These are phyloP conservation scores for Eupithecia abbreviata DNA, from an alignment of 2,888 invertebrate species.

Conservation along the genomic window DNA sequence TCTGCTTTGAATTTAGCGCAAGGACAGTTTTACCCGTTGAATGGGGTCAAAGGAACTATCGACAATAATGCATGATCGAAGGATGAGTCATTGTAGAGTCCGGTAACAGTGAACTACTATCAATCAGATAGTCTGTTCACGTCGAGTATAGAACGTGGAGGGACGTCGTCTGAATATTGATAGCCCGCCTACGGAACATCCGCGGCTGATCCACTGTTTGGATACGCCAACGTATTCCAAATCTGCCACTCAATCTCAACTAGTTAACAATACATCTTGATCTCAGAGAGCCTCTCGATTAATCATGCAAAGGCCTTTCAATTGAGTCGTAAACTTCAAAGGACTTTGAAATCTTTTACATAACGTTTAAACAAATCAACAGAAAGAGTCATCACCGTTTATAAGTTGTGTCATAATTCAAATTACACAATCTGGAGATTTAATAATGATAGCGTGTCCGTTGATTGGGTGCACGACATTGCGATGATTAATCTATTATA, in stretches of 20 bases:
- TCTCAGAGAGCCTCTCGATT: slow-evolving; percentile 41
- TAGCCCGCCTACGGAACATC: slow-evolving; percentile 68
- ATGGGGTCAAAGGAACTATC: slow-evolving; percentile 79
- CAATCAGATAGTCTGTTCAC: slow-evolving; percentile 71
- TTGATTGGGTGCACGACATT: slow-evolving; percentile 67
- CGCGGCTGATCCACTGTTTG: slow-evolving; percentile 55
- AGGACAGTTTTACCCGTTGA: slow-evolving; percentile 74
- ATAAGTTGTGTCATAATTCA: slow-evolving; percentile 49
- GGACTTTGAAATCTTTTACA: slow-evolving; percentile 1
- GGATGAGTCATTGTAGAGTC: slow-evolving; percentile 75
- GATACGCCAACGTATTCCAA: slow-evolving; percentile 59
- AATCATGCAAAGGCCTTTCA: slow-evolving; percentile 26
- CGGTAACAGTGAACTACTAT: slow-evolving; percentile 64
- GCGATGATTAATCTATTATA: slow-evolving; percentile 66
- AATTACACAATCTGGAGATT: slow-evolving; percentile 59
- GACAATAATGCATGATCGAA: slow-evolving; percentile 68
- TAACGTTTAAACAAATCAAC: slow-evolving; percentile 39
- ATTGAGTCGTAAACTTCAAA: slow-evolving; percentile 5
- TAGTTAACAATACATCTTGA: slow-evolving; percentile 49
- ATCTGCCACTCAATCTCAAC: slow-evolving; percentile 57
- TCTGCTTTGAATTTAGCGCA: slow-evolving; percentile 72
- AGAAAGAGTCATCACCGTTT: slow-evolving; percentile 48
- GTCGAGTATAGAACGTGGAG: slow-evolving; percentile 66
- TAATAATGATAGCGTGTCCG: slow-evolving; percentile 60
- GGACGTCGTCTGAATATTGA: slow-evolving; percentile 69